Evolutionary conservation across 2,888 invertebrate genomes (phyloP), one percentile per base, ranked within the genome.

Genomic region (Coenonympha arcania): DNA sequence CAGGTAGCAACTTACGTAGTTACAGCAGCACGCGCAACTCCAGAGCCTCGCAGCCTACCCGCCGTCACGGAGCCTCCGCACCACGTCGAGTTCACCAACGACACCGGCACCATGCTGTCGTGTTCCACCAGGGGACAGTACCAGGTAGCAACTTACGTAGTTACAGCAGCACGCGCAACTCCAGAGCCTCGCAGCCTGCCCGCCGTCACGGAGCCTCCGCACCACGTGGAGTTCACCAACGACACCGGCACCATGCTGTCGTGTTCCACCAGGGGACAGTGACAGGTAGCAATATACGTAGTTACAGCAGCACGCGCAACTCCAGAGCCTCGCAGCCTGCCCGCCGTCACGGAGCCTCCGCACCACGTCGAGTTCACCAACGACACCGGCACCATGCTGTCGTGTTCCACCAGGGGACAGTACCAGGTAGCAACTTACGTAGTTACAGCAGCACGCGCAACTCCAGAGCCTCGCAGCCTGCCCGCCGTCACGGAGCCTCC

Each of bases 361-460:
- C 92, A 91, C 69, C 90, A 90, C 71, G 89, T 93, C 52, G 93
- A 93, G 76, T 93, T 93, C 82, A 91, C 92, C 65, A 93, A 93
- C 79, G 90, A 90, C 71, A 90, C 92, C 0, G 93, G 93, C 8
- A 89, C 89, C 31, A 86, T 88, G 50, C 89, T 92, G 62, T 91
- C 90, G 74, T 93, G 93, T 67, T 87, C 89, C 39, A 90, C 91
- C 9, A 89, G 89, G 67, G 93, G 93, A 48, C 87, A 89, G 41
- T 92, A 92, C 55, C 90, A 91, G 86, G 90, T 91, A 64, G 18
- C 6, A 22, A 9, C n/a, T n/a, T n/a, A n/a, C n/a, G 11, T 11
- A 28, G 11, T 28, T 26, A 26, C 26, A 11, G 9, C 28, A 9
- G 11, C n/a, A 28, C 28, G 76, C 40, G 87, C 86, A 50, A 78